Conservation (phyloP, 2,797 vertebrate genomes). For the Pygocentrus nattereri region DNA sequence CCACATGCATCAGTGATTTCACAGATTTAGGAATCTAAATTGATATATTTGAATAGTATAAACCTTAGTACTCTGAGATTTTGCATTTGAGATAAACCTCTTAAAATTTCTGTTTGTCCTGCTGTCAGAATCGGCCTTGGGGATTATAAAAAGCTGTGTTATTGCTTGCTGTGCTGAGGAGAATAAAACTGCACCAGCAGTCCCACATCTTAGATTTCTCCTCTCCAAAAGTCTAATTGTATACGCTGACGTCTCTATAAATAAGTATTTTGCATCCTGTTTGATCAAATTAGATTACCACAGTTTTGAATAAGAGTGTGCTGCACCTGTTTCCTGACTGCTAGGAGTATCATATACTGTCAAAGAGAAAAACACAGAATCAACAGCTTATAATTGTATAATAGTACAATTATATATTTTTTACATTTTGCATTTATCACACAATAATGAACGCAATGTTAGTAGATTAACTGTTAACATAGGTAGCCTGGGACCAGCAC, state of each 20-base stretch:
- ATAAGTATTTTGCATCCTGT: background rate
- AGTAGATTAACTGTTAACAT: background rate
- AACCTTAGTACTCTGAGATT: background rate
- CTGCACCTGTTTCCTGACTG: background rate
- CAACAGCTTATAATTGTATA: too few species aligned
- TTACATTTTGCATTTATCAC: background rate
- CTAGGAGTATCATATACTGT: background rate
- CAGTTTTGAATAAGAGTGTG: background rate
- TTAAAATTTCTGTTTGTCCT: background rate
- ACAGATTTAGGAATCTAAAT: background rate
- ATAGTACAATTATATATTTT: too few species aligned
- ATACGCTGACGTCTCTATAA: background rate
- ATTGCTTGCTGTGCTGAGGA: background rate
- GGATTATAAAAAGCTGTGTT: slow-evolving; percentile 6
- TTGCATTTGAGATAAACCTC: background rate
- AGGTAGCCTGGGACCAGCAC: background rate
- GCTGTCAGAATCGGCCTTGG: background rate
- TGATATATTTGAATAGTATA: background rate
- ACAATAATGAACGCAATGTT: background rate
- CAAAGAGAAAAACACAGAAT: background rate
- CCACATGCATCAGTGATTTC: background rate
- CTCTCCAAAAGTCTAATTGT: background rate
- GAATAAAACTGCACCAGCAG: background rate
- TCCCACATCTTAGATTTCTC: background rate
- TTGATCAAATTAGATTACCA: background rate